These are phyloP conservation scores for Stichodactyla helianthus DNA, from an alignment of 64 coral and sea anemone species.

Conservation along the genomic window DNA sequence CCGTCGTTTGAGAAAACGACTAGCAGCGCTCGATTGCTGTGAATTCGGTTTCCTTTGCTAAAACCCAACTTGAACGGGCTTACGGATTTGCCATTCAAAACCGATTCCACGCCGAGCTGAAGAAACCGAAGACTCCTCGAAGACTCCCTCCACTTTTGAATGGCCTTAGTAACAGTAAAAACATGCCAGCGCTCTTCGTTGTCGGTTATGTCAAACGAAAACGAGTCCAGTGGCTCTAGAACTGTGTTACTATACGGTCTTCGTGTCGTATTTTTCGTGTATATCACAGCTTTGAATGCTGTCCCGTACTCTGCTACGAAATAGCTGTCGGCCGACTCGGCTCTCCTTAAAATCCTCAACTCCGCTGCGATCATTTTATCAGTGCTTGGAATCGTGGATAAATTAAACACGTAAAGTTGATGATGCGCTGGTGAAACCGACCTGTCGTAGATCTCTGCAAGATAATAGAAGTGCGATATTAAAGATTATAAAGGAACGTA, in stretches of 20 bases:
- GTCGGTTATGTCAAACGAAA: conserved; percentile 89
- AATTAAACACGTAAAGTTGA: conserved; percentile 82
- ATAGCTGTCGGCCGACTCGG: conserved; percentile 18
- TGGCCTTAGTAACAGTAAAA: conserved; percentile 67
- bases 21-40: conserved; percentile 73
- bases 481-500: background rate
- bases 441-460: conserved; percentile 62
- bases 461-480: conserved; percentile 47
- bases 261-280: conserved; percentile 26
- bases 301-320: conserved; percentile 58
- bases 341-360: conserved; percentile 66
- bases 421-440: conserved; percentile 35
- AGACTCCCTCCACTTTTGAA: conserved; percentile 66
- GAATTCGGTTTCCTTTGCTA: conserved; percentile 56
- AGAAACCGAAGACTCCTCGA: conserved; percentile 35
- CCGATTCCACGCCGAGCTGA: conserved; percentile 69
- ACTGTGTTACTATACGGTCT: conserved; percentile 4
- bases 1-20: conserved; percentile 82
- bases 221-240: conserved; percentile 47
- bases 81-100: conserved; percentile 57
- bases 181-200: conserved; percentile 65
- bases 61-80: conserved; percentile 75
- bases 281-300: conserved; percentile 76
- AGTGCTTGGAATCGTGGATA: conserved; percentile 59
- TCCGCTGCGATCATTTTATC: conserved; percentile 72